phyloP scores from a whole-genome alignment of 2,113 vertebrate species.

The Atherinomorus stipes region DNA sequence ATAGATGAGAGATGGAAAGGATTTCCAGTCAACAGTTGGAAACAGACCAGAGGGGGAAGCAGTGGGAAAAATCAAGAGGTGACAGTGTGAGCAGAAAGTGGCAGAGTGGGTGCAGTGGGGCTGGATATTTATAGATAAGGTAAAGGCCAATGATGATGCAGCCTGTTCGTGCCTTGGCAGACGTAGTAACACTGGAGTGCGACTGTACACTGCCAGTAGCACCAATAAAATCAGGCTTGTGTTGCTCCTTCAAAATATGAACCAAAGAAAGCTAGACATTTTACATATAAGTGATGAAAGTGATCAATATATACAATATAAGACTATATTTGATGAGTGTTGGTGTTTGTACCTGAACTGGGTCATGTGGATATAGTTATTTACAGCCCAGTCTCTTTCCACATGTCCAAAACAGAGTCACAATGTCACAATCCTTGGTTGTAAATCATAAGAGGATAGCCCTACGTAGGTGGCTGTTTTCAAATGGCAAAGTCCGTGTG shows the following conservation, averaged over 20 bases:
- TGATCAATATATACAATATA: too few species aligned
- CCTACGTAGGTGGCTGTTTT: too few species aligned
- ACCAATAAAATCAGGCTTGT: neutral
- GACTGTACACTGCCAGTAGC: constrained; percentile 11
- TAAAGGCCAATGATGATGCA: constrained; percentile 77
- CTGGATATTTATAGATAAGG: constrained; percentile 75
- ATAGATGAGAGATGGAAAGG: constrained; percentile 13
- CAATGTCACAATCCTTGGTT: too few species aligned
- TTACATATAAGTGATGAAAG: neutral
- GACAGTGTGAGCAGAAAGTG: constrained; percentile 34
- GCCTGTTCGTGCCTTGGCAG: constrained; percentile 37
- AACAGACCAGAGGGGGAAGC: neutral
- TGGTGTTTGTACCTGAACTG: neutral
- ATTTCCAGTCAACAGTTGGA: constrained; percentile 15
- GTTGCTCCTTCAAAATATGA: neutral
- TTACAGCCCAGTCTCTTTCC: too few species aligned
- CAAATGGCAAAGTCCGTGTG: too few species aligned
- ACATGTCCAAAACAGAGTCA: too few species aligned
- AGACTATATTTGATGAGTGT: constrained; percentile 2
- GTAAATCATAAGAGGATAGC: too few species aligned
- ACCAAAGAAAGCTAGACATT: neutral
- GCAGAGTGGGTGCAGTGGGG: neutral
- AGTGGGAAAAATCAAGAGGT: constrained; percentile 2
- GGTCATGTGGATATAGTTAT: neutral
- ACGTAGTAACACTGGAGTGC: constrained; percentile 37